Base-by-base conservation (phyloP, 2,888 invertebrate genomes). In the Pelosia muscerda region DNA sequence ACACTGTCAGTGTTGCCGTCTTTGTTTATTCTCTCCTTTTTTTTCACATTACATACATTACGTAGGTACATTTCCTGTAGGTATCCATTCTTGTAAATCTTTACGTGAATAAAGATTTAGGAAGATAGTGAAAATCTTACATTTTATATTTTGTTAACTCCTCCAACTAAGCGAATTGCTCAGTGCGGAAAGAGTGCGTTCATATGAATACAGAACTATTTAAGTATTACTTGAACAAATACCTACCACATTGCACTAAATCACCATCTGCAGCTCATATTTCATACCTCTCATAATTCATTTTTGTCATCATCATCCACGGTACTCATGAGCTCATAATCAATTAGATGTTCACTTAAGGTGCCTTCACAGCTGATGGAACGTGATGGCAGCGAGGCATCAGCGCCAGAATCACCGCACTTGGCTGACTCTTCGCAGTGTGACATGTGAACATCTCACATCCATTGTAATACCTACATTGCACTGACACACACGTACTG, bases 351-450 rank as follows among this genome's bases (percentile, higher is more conserved):
- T 63, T 63, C 63, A 63, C 31, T 23, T 34, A 31, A 61, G 11
- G 23, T 60, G n/a, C 61, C 26, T 62, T 62, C 61, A 61, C 26
- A 62, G 49, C 61, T 68, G 38, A 22, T 42, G 54, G 58, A 19
- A 58, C 8, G 31, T 42, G 34, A 53, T 10, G 53, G n/a, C 49
- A 53, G 49, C 49, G 49, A 62, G 28, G n/a, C 13, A 26, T 13
- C 53, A 53, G 15, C 2, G 13, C 49, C 49, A 5, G 49, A 26
- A 62, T 62, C 42, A 26, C 6, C 38, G 34, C 42, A 23, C 54
- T 23, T 23, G 23, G 13, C 25, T 25, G 13, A 26, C 49, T 53
- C 28, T n/a, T 28, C 61, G 61, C 28, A 28, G 61, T 19, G 49
- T 25, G 26, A 49, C 61, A 34, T 42, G 8, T 49, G 49, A 49